Evolutionary conservation across 2,113 vertebrate genomes (phyloP).

Genomic region (Todiramphus saurophagus): DNA sequence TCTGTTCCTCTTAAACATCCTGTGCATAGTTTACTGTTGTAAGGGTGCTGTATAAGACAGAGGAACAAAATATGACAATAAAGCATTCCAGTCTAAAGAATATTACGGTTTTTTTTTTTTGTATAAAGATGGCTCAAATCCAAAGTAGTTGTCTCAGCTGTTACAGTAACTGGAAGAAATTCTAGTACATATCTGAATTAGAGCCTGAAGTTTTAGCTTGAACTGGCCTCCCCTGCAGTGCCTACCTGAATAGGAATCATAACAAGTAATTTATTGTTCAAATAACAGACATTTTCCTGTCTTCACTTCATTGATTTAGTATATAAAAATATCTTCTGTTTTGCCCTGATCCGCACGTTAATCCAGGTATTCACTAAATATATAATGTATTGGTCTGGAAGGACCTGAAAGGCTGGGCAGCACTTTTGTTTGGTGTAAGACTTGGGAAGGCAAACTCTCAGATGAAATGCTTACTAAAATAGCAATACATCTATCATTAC

Average conservation of each 20-base stretch:
- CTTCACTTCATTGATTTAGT: background rate
- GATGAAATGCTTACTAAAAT: background rate
- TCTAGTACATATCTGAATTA: background rate
- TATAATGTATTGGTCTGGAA: background rate
- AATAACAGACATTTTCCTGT: background rate
- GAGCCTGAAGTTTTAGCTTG: background rate
- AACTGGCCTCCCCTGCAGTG: background rate
- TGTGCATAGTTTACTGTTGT: background rate
- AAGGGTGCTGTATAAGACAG: background rate
- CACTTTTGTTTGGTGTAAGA: background rate
- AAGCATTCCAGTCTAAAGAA: background rate
- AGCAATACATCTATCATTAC: background rate
- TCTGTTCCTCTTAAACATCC: background rate
- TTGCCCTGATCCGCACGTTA: rapidly evolving
- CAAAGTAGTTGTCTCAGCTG: background rate
- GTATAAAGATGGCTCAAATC: background rate
- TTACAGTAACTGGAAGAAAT: background rate
- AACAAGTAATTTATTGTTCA: background rate
- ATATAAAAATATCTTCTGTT: background rate
- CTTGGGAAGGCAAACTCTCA: background rate
- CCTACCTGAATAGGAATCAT: background rate
- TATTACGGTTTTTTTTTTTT: background rate
- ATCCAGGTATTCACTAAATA: background rate
- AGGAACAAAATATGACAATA: background rate
- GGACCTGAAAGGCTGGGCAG: background rate